Conservation (phyloP, 1,140 invertebrate species). For the Macrosteles quadrilineatus region DNA sequence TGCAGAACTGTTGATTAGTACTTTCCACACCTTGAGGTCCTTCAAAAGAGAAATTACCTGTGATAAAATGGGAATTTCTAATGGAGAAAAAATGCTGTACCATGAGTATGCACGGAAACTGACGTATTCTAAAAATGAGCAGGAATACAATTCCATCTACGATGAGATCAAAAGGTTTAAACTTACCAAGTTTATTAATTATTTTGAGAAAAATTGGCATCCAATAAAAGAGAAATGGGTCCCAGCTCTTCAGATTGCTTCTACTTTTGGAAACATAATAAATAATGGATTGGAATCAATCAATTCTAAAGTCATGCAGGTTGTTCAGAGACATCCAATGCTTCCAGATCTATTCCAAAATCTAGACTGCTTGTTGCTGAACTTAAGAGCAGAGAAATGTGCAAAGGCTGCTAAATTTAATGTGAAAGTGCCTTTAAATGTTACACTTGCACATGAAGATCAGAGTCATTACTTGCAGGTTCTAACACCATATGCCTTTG, state of each 20-base stretch:
- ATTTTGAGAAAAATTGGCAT: too few relatives aligned
- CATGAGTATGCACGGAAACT: constrained; percentile 13
- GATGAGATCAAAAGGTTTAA: constrained; percentile 10
- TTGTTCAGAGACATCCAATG: background rate
- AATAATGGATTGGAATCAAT: constrained; percentile 14
- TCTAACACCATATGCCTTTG: constrained; percentile 4
- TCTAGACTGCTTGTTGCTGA: constrained; percentile 7
- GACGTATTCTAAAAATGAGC: constrained; percentile 4
- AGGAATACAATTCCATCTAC: background rate
- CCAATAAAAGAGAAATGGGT: constrained; percentile 11
- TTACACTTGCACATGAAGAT: background rate
- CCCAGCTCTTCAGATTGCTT: constrained; percentile 5
- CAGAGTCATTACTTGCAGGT: background rate
- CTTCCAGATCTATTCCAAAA: constrained; percentile 7
- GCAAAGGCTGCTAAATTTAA: constrained; percentile 9
- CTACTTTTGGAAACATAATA: constrained; percentile 4
- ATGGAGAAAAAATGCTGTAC: background rate
- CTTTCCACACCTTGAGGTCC: background rate
- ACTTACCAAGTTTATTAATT: background rate
- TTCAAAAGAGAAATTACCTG: constrained; percentile 19
- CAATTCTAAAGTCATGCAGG: constrained; percentile 21
- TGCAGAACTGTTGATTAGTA: background rate
- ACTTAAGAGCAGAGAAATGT: background rate
- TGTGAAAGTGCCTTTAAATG: background rate
- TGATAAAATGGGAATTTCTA: constrained; percentile 12